Percentiles rank a stretch among this genome's conserved stretches.
Evolutionary conservation across 2,797 vertebrate species (phyloP).

Genomic region (Bovichtus variegatus): DNA sequence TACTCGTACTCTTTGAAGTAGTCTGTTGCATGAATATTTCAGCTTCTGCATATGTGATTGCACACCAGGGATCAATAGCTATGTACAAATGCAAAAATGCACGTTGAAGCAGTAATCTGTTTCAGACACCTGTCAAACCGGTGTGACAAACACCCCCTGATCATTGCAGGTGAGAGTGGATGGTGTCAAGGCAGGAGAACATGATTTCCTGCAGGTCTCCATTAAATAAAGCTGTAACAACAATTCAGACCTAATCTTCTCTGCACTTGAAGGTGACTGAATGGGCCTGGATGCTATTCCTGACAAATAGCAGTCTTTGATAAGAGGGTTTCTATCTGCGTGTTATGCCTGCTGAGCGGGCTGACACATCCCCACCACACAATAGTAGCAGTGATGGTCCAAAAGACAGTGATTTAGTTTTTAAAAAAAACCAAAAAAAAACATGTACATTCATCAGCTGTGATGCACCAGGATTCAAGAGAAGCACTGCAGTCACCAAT

Average conservation of each 20-base stretch:
- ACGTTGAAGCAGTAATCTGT: not conserved
- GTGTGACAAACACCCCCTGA: constrained; percentile 10
- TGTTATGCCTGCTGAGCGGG: constrained; percentile 14
- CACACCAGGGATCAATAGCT: constrained; percentile 8
- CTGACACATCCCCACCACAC: constrained; percentile 9
- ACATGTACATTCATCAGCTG: constrained; percentile 20
- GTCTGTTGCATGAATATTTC: not conserved
- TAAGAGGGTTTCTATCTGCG: constrained; percentile 35
- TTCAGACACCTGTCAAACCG: not conserved
- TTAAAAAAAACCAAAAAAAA: too few species aligned
- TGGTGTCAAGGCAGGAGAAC: constrained; percentile 25
- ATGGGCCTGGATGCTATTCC: constrained; percentile 34
- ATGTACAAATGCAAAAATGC: constrained; percentile 23
- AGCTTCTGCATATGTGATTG: constrained; percentile 11
- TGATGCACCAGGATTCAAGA: not conserved
- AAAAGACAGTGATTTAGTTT: constrained; percentile 29
- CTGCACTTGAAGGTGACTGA: constrained; percentile 28
- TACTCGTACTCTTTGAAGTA: not conserved
- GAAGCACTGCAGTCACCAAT: constrained; percentile 7
- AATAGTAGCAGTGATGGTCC: constrained; percentile 30
- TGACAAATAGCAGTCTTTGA: constrained; percentile 45
- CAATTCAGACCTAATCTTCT: constrained; percentile 57
- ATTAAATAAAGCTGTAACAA: constrained; percentile 40
- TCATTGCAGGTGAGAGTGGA: constrained; percentile 24
- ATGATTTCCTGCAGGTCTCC: constrained; percentile 36